phyloP scores from a whole-genome alignment of 1,140 invertebrate species.

The Zaprionus tsacasi region DNA sequence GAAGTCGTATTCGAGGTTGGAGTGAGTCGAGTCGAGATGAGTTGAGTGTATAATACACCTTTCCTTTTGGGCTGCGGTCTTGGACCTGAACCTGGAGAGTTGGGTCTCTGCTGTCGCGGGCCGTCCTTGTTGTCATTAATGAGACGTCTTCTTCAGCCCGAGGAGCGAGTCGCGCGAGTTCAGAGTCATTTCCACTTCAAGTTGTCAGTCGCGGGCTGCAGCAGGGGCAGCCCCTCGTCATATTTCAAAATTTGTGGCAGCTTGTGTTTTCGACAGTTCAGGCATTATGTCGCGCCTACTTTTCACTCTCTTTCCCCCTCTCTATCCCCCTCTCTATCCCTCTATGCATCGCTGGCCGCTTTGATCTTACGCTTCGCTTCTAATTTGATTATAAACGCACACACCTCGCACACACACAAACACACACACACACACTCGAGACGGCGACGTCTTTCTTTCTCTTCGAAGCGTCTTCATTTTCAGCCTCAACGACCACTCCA shows the following conservation, averaged over 20 bases:
- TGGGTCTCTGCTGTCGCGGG: conserved; percentile 19
- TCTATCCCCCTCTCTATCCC: not conserved
- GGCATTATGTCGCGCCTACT: conserved; percentile 82
- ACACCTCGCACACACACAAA: too few species aligned
- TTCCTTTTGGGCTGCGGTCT: conserved; percentile 60
- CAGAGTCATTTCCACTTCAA: conserved; percentile 80
- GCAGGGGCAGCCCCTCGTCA: conserved; percentile 56
- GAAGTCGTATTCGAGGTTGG: not conserved
- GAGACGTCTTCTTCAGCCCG: conserved; percentile 78
- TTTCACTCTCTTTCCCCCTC: conserved; percentile 54
- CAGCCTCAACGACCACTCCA: conserved; percentile 35
- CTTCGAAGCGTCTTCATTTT: conserved; percentile 71
- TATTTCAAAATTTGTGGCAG: conserved; percentile 65
- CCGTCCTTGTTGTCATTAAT: conserved; percentile 82
- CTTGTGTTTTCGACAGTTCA: conserved; percentile 72
- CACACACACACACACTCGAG: conserved; percentile 55
- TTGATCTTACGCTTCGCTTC: conserved; percentile 81
- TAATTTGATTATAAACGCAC: conserved; percentile 83
- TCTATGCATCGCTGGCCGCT: conserved; percentile 29
- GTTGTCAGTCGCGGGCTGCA: conserved; percentile 55
- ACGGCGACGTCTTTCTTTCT: conserved; percentile 18
- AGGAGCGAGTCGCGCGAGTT: conserved; percentile 19
- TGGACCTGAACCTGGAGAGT: conserved; percentile 3
- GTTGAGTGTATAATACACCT: conserved; percentile 80
- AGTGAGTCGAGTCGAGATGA: conserved; percentile 25